Conservation (phyloP, 2,797 vertebrate species). For the Darevskia mixta region DNA sequence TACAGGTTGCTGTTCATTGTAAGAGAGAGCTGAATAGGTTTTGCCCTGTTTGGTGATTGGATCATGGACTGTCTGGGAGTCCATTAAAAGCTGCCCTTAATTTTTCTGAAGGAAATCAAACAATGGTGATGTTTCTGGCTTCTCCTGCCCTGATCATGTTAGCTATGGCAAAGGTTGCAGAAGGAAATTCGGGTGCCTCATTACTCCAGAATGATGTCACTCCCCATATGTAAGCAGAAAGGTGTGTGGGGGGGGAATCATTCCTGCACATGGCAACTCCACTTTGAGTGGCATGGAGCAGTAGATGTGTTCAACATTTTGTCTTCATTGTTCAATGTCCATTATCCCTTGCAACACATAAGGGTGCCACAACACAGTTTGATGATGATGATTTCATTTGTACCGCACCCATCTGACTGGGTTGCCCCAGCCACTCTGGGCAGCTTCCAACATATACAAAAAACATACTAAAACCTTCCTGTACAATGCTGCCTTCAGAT, state of each 20-base stretch:
- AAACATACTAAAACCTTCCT: too few species aligned
- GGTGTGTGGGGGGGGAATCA: neutral
- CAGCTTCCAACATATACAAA: too few species aligned
- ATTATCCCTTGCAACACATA: neutral
- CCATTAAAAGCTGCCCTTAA: neutral
- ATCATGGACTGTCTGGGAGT: neutral
- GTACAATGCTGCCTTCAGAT: too few species aligned
- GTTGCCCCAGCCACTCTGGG: too few species aligned
- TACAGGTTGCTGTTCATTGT: too few species aligned
- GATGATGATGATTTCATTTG: too few species aligned
- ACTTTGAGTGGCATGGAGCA: neutral
- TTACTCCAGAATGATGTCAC: neutral
- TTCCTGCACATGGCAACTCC: neutral
- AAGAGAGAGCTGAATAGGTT: too few species aligned
- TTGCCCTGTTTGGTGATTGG: too few species aligned
- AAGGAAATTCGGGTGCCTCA: neutral
- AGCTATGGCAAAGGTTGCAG: too few species aligned
- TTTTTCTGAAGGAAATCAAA: neutral
- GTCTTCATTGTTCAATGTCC: neutral
- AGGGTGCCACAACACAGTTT: neutral
- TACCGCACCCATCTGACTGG: too few species aligned
- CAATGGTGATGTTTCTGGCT: neutral
- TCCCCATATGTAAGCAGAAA: neutral
- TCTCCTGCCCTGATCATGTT: neutral
- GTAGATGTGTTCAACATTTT: neutral